A percentile compares a stretch with the other conserved stretches of the same genome.
Conservation (phyloP, 2,797 vertebrate genomes). For the Falco cherrug region DNA sequence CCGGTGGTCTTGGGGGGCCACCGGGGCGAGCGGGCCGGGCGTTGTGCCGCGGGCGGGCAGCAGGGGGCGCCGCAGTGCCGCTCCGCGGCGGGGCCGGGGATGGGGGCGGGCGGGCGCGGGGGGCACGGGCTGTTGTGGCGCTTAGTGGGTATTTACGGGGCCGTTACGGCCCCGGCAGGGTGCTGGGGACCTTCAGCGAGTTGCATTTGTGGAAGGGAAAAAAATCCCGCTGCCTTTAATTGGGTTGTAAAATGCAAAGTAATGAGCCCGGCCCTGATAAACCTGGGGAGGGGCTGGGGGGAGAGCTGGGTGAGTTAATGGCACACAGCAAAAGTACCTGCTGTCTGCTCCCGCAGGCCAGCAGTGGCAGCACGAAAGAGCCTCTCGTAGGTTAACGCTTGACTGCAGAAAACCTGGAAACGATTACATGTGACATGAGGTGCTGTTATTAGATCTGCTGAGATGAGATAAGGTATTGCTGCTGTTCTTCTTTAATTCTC, state of each 20-base stretch:
- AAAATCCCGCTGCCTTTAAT: too few species aligned
- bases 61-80: neutral
- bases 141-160: fast-evolving
- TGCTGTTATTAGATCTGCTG: neutral
- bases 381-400: neutral
- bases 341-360: neutral
- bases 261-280: neutral
- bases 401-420: neutral
- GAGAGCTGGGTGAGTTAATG: neutral
- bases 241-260: neutral
- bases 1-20: neutral
- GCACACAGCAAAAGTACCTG: neutral
- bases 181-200: neutral
- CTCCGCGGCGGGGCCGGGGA: neutral
- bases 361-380: neutral
- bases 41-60: neutral
- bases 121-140: too few species aligned
- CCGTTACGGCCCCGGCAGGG: neutral
- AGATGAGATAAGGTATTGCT: neutral
- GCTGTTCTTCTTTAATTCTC: neutral
- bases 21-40: neutral
- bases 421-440: neutral
- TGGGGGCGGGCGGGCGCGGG: neutral
- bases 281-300: neutral
- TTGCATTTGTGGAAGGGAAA: too few species aligned